Evolutionary conservation across 2,888 invertebrate genomes (phyloP).

Genomic region (Flabesymbios commensalis): DNA sequence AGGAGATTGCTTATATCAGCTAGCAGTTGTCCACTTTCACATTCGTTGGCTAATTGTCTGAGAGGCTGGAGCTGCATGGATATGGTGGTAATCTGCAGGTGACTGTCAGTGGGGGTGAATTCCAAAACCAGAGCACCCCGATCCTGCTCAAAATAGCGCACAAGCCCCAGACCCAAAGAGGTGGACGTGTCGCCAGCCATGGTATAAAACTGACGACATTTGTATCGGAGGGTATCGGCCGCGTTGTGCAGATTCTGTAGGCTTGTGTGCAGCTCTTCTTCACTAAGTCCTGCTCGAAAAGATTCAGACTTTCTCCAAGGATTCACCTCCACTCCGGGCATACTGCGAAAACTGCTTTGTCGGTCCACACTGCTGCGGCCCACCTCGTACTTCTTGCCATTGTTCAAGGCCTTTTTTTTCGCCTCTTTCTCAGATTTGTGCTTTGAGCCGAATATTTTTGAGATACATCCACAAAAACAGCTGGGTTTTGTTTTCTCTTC

Average conservation of each 20-base stretch:
- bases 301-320: too few species aligned
- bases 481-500: not conserved
- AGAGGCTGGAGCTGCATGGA: too few species aligned
- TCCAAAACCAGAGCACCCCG: constrained; percentile 52
- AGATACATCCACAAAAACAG: constrained; percentile 1
- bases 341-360: too few species aligned
- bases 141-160: constrained; percentile 56
- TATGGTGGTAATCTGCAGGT: too few species aligned
- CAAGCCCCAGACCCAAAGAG: constrained; percentile 33
- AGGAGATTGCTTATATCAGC: too few species aligned
- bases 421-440: not conserved
- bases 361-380: too few species aligned
- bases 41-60: too few species aligned
- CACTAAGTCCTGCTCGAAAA: not conserved
- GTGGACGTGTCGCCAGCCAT: constrained; percentile 28
- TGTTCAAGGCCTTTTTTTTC: not conserved
- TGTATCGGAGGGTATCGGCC: not conserved
- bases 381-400: too few species aligned
- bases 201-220: not conserved
- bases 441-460: not conserved
- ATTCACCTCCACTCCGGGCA: too few species aligned
- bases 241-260: not conserved
- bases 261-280: not conserved
- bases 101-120: constrained; percentile 26
- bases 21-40: too few species aligned